Conservation (phyloP, 2,888 invertebrate genomes). For the Apeira syringaria region DNA sequence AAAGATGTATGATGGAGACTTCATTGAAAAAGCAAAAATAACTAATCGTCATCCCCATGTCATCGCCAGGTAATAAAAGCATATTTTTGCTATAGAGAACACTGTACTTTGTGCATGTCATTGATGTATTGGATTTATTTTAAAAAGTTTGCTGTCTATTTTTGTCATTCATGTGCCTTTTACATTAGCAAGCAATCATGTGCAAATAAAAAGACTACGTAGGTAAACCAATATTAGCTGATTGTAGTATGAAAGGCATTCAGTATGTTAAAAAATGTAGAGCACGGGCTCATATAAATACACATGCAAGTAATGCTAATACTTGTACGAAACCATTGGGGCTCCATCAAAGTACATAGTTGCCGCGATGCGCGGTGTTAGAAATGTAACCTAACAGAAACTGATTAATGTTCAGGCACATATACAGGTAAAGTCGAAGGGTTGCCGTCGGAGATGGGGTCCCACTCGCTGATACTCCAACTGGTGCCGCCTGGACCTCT, state of each 20-base stretch:
- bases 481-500: too few relatives aligned
- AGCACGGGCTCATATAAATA: neutral
- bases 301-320: too few relatives aligned
- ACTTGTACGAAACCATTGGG: too few relatives aligned
- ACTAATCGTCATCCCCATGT: slow-evolving; percentile 78
- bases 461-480: too few relatives aligned
- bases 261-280: slow-evolving; percentile 1
- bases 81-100: slow-evolving; percentile 1
- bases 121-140: slow-evolving; percentile 9
- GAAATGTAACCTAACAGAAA: too few relatives aligned
- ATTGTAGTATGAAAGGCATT: slow-evolving; percentile 6
- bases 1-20: slow-evolving; percentile 76
- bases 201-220: neutral
- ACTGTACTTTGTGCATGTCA: slow-evolving; percentile 10
- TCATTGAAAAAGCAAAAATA: slow-evolving; percentile 64
- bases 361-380: too few relatives aligned
- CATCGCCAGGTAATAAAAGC: slow-evolving; percentile 78
- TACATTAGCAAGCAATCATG: slow-evolving; percentile 5
- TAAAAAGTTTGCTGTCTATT: slow-evolving; percentile 8
- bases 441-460: too few relatives aligned
- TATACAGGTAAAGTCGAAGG: too few relatives aligned
- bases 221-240: slow-evolving; percentile 2
- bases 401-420: too few relatives aligned
- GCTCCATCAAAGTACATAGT: too few relatives aligned
- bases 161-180: slow-evolving; percentile 8